These are phyloP conservation scores for Drosophila teissieri DNA, from an alignment of 1,140 invertebrate species.

Conservation along the genomic window DNA sequence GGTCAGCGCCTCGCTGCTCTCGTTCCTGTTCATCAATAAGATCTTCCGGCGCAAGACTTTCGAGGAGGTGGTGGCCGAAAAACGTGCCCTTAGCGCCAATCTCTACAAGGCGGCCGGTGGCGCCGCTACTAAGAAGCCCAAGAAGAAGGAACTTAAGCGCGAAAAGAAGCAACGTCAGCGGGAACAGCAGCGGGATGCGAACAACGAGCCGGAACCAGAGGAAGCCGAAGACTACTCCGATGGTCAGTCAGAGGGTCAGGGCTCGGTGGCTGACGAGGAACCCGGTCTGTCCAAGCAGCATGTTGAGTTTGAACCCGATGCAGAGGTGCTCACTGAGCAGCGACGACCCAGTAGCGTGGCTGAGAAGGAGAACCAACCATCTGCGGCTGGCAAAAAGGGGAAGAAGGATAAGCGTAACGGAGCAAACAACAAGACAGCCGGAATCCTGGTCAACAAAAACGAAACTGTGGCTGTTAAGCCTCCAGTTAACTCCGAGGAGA, in stretches of 20 bases:
- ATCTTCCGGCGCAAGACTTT: constrained; percentile 82
- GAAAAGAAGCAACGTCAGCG: constrained; percentile 75
- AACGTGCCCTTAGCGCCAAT: constrained; percentile 78
- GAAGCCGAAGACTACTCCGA: constrained; percentile 79
- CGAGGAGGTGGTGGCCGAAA: constrained; percentile 81
- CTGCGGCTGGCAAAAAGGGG: constrained; percentile 66
- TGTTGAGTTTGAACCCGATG: constrained; percentile 84
- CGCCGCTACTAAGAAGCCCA: constrained; percentile 64
- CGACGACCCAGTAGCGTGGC: constrained; percentile 71
- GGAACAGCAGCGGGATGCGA: constrained; percentile 67
- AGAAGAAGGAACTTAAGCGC: constrained; percentile 80
- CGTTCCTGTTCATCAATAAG: constrained; percentile 82
- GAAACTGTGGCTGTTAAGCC: constrained; percentile 85
- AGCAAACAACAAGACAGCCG: constrained; percentile 30
- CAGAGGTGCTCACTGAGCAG: constrained; percentile 70
- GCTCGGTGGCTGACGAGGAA: constrained; percentile 63
- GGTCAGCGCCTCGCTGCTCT: constrained; percentile 79
- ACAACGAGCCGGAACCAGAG: constrained; percentile 57
- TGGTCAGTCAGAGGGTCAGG: constrained; percentile 75
- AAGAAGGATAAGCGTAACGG: constrained; percentile 85
- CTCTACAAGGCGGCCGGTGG: constrained; percentile 67
- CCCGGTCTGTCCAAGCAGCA: constrained; percentile 79
- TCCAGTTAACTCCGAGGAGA: constrained; percentile 49
- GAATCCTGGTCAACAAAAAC: constrained; percentile 88
- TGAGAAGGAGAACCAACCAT: constrained; percentile 66